A percentile compares a stretch with the other conserved stretches of the same genome.
phyloP scores from a whole-genome alignment of 2,797 vertebrate species.

The Gymnopithys bicolor region DNA sequence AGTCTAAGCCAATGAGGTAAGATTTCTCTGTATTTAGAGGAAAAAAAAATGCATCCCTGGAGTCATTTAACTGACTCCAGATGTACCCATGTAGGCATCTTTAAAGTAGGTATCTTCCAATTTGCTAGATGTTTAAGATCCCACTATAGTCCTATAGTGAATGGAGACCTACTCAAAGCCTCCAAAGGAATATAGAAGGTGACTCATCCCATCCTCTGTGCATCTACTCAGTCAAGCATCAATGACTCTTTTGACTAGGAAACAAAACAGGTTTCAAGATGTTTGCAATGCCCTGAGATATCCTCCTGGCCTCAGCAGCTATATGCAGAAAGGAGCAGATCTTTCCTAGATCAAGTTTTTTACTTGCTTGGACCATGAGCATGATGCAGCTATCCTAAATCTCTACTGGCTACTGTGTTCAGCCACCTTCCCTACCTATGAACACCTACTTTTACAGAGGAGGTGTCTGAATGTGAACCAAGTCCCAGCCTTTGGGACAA shows the following conservation, averaged over 20 bases:
- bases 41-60: neutral
- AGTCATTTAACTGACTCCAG: neutral
- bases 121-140: neutral
- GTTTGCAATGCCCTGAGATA: neutral
- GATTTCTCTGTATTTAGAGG: neutral
- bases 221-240: neutral
- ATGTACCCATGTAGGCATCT: neutral
- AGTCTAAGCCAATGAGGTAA: neutral
- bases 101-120: neutral
- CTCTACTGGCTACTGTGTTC: neutral
- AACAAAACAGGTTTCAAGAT: neutral
- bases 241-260: neutral
- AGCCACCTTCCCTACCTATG: neutral
- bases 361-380: neutral
- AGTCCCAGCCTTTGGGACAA: neutral
- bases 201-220: fast-evolving
- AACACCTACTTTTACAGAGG: neutral
- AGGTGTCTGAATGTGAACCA: neutral
- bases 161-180: neutral
- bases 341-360: neutral
- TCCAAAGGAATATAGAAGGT: neutral
- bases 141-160: neutral
- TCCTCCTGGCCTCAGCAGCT: neutral
- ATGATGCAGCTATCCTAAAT: neutral
- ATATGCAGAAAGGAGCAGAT: neutral